Base-by-base conservation (phyloP, 2,797 vertebrate species). In the Bradypus variegatus region DNA sequence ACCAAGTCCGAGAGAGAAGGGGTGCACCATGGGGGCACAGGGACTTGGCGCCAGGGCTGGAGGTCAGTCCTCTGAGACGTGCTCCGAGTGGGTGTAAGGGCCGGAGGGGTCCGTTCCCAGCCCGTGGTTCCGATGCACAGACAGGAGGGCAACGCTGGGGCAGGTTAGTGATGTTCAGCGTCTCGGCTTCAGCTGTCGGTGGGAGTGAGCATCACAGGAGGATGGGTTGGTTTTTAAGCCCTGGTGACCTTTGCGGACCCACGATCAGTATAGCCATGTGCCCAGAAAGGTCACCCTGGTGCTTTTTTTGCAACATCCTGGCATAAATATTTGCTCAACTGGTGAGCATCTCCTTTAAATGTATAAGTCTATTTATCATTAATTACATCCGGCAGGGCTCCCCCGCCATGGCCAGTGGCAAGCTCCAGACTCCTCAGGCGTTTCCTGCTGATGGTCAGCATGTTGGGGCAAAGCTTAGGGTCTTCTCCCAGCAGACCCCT, bases 341-440 rank as follows among this genome's bases (percentile, higher is more conserved):
- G 70, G 90, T 82, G 79, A 64, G 41, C 21, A 18, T 45, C 81
- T n/a, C 36, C 21, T 64, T 21, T 6, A 45, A 73, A 33, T 36
- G 75, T 8, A 23, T 89, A 19, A 93, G 50, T 36, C 92, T 93
- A 90, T 90, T 87, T 60, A 33, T 86, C 29, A 92, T 94, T 36
- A 23, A 41, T 14, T 29, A 21, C 76, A 15, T 29, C 18, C 15
- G 69, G 45, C 38, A 13, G n/a, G 31, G 55, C 33, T 8, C 33
- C 12, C 13, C 0, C 12, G 33, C 25, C 29, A 0, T n/a, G 13
- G 65, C 86, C 25, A 8, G 25, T 4, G 14, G 83, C 77, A 45
- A 12, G 19, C 58, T 29, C 70, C 23, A 0, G 14, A 9, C 2
- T 6, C n/a, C 72, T 8, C 45, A 1, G 8, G 27, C 50, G 10